Percentiles rank a stretch among this genome's conserved stretches.
phyloP scores from a whole-genome alignment of 2,113 vertebrate genomes.

The Catharus bicknelli region DNA sequence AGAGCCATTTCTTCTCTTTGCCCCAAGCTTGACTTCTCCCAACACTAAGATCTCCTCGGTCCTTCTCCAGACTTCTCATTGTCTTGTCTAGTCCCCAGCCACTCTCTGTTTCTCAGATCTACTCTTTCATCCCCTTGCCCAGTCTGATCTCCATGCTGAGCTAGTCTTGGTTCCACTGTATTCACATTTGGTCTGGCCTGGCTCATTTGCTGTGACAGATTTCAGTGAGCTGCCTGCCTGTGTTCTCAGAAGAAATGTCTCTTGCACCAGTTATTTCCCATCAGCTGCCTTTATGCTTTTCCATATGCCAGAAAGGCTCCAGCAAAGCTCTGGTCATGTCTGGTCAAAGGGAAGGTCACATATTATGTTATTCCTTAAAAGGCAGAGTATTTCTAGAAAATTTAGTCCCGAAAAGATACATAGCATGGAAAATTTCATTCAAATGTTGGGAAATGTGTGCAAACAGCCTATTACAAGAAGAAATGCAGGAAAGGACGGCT shows the following conservation, averaged over 20 bases:
- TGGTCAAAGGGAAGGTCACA: accelerated
- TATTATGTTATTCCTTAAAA: not conserved
- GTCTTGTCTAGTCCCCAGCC: not conserved
- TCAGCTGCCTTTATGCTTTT: not conserved
- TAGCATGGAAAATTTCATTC: not conserved
- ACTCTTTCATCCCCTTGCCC: not conserved
- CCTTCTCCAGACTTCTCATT: not conserved
- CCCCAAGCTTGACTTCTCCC: not conserved
- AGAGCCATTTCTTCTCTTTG: not conserved
- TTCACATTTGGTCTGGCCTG: accelerated
- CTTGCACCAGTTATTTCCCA: not conserved
- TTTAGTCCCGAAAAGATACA: not conserved
- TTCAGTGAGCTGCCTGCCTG: not conserved
- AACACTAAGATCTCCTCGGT: not conserved
- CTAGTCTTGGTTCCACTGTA: not conserved
- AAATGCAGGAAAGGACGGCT: not conserved
- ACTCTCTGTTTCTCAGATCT: not conserved
- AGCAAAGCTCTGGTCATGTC: not conserved
- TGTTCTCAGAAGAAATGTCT: not conserved
- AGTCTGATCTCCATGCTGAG: not conserved
- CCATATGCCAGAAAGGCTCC: not conserved
- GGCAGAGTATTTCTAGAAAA: not conserved
- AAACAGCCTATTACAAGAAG: not conserved
- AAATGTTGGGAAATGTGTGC: not conserved
- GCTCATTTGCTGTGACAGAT: not conserved